Base-by-base conservation (phyloP, 2,797 vertebrate species). In the Dipus sagitta region DNA sequence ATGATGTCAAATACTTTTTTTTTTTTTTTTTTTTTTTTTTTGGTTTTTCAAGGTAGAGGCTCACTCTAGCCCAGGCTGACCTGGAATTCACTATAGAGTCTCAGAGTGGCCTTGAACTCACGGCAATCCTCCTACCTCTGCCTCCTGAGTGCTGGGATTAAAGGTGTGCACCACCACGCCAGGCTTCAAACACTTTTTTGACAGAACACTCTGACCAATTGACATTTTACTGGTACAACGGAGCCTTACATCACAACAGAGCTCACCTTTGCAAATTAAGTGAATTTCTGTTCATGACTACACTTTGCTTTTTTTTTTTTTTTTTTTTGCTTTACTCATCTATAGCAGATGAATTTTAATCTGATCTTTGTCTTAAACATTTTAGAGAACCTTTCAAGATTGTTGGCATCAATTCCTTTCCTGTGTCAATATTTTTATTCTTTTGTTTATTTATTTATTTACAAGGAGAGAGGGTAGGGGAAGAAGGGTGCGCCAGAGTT, bases 371-470 rank as follows among this genome's bases (percentile, higher is more conserved):
- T 87, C 38, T 90, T 76, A 81, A 86, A 60, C 8, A 1, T 70
- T 94, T 90, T 60, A 65, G 30, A 89, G 60, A 92, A 68, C 72
- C 14, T 68, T 95, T 93, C n/a, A 93, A 94, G 32, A 68, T 91
- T 58, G 28, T 42, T 86, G 77, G 13, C 24, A 67, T 78, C 6
- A 68, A 1, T 87, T 92, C 1, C 7, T 47, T 89, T 88, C 72
- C 65, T 81, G 26, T 47, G 64, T 15, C 52, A 88, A 9, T 71
- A 75, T 71, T 93, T 93, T 47, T 13, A 92, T 64, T 94, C 54
- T 58, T 58, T 58, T 58, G 54, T 58, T 58, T 47, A 47, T 47
- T 47, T 47, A 47, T 47, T 47, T 47, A 10, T 38, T 38, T 38
- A 54, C 3, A 58, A 17, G 54, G 54, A 58, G 54, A 58, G 54